Conservation (phyloP, 2,113 vertebrate genomes). For the Dromiciops gliroides region DNA sequence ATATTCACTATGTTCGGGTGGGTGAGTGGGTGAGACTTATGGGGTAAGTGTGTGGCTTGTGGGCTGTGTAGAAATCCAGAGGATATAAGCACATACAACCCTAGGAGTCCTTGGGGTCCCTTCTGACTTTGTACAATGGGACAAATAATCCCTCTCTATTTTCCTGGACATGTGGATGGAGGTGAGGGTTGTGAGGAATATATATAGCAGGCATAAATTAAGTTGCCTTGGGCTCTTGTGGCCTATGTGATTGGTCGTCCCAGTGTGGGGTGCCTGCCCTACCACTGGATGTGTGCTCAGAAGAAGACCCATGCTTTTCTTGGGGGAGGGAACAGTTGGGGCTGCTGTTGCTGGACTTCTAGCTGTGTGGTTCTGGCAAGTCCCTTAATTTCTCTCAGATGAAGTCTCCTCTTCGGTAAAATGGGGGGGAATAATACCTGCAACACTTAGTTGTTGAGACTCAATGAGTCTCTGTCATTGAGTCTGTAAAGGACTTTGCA, state of each 20-base stretch:
- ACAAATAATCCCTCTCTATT: not conserved
- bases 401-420: not conserved
- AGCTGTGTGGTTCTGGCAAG: not conserved
- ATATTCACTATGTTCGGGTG: not conserved
- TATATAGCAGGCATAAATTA: not conserved
- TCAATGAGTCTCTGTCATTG: not conserved
- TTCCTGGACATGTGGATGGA: not conserved
- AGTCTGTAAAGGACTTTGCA: not conserved
- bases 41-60: not conserved
- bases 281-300: not conserved
- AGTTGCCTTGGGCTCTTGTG: not conserved
- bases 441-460: not conserved
- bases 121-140: not conserved
- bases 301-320: not conserved
- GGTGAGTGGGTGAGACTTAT: not conserved
- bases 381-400: not conserved
- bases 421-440: not conserved
- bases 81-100: not conserved
- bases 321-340: not conserved
- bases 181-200: not conserved
- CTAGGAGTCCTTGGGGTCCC: not conserved
- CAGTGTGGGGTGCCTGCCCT: not conserved
- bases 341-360: fast-evolving
- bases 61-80: not conserved
- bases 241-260: not conserved